Base-by-base conservation (phyloP, 2,113 vertebrate species). In the Sylvia atricapilla region DNA sequence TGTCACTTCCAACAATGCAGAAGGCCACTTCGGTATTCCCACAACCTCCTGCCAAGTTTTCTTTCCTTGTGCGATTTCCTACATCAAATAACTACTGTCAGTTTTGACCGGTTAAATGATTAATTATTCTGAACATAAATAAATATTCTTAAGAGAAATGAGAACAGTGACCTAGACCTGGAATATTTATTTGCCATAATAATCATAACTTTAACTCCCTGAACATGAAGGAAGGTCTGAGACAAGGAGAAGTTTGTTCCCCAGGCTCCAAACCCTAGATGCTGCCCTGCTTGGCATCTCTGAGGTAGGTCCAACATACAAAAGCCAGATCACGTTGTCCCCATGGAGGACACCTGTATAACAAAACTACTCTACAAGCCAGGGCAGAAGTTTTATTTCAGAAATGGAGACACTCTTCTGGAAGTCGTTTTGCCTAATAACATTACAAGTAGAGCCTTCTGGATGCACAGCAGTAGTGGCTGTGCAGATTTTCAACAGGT, bases 1-100 rank as follows among this genome's bases (percentile, higher is more conserved):
- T 77, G 63, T 70, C 84, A 87, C 82, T 81, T 91, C 35, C n/a
- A 72, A 67, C 78, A 82, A 90, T 47, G 80, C 75, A 90, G 80
- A 92, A 96, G 84, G 78, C 67, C 56, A 82, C 87, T 87, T 55
- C 67, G 49, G 35, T 47, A 90, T 93, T 98, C 95, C 89, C 96
- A 95, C 53, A 63, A 82, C 6, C 35, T 60, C 52, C 80, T 94
- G 85, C 83, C 96, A 94, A 64, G 60, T 91, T 82, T 89, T 87
- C 58, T 67, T 82, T 82, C 87, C 67, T 72, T 79, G 41, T 81
- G 76, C 0, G 4, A 87, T 94, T 77, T 63, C 58, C 95, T 89
- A 62, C 87, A 49, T 81, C 84, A 93, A 47, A 91, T 58, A 88
- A 87, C 68, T 83, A 85, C 77, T 93, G 90, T 94, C 87, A 89